These are phyloP conservation scores for Diadophis punctatus DNA, from an alignment of 2,113 vertebrate species.

Conservation along the genomic window DNA sequence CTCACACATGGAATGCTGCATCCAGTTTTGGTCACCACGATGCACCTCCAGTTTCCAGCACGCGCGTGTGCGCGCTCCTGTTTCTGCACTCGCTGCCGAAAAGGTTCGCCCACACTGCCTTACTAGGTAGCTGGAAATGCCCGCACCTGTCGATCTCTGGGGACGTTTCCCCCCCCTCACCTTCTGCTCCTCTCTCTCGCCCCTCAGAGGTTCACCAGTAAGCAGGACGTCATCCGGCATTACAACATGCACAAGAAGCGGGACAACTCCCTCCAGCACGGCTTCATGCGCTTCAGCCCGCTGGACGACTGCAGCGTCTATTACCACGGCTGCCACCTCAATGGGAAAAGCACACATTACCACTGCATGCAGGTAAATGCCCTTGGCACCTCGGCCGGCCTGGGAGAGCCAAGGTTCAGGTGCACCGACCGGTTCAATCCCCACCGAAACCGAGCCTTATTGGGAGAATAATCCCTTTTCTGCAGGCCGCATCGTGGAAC, in stretches of 20 bases:
- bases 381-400: too few relatives aligned
- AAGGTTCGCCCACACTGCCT: too few relatives aligned
- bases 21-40: too few relatives aligned
- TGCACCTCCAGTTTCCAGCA: too few relatives aligned
- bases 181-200: slow-evolving; percentile 46
- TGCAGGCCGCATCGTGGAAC: not conserved
- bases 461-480: not conserved
- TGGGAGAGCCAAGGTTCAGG: not conserved
- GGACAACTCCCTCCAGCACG: slow-evolving; percentile 97
- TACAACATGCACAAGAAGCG: slow-evolving; percentile 99
- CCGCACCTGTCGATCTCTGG: not conserved
- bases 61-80: too few relatives aligned
- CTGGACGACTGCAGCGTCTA: slow-evolving; percentile 98
- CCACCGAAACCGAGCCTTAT: not conserved
- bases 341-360: slow-evolving; percentile 99
- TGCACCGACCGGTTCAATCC: not conserved
- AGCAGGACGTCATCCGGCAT: slow-evolving; percentile 98
- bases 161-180: slow-evolving; percentile 44
- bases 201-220: slow-evolving; percentile 96
- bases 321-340: slow-evolving; percentile 98
- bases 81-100: too few relatives aligned
- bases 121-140: too few relatives aligned
- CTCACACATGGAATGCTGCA: too few relatives aligned
- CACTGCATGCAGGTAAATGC: slow-evolving; percentile 97
- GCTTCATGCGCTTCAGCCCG: slow-evolving; percentile 99